These are phyloP conservation scores for Leptobrachium leishanense DNA, from an alignment of 2,113 vertebrate species.

Conservation along the genomic window DNA sequence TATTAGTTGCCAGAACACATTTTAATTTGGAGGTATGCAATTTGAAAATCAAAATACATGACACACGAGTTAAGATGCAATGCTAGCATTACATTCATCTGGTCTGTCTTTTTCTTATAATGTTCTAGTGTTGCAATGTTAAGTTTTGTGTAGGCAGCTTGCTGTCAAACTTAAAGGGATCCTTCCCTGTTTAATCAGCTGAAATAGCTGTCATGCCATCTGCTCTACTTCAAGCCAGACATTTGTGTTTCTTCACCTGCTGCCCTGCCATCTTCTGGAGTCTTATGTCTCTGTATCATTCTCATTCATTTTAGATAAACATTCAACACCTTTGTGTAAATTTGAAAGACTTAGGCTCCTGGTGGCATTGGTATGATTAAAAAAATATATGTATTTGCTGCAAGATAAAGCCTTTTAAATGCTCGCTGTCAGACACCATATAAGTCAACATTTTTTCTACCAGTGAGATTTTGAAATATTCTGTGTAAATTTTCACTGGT, in stretches of 20 bases:
- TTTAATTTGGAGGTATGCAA: constrained; percentile 3
- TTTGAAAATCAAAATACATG: constrained; percentile 43
- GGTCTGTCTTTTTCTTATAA: not conserved
- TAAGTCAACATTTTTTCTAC: too few species aligned
- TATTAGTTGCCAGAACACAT: constrained; percentile 16
- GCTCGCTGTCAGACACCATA: too few species aligned
- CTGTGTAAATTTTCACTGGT: too few species aligned
- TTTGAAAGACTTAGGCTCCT: not conserved
- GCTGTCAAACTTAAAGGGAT: not conserved
- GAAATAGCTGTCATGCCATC: constrained; percentile 46
- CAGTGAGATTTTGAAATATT: too few species aligned
- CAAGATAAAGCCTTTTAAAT: too few species aligned
- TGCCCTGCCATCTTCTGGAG: not conserved
- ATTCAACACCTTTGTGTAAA: constrained; percentile 9
- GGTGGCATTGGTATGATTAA: too few species aligned
- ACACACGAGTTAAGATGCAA: constrained; percentile 28
- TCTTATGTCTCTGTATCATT: constrained; percentile 26
- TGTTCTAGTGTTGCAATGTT: constrained; percentile 9
- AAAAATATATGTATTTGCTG: too few species aligned
- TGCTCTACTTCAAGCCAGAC: not conserved
- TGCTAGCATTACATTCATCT: not conserved
- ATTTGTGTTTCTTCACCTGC: constrained; percentile 47
- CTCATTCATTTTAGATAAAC: constrained; percentile 21
- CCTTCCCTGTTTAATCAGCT: constrained; percentile 42
- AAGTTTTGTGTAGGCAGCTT: not conserved